These are phyloP conservation scores for Micropoecilia bifurca DNA, from an alignment of 2,797 vertebrate species.

Conservation along the genomic window DNA sequence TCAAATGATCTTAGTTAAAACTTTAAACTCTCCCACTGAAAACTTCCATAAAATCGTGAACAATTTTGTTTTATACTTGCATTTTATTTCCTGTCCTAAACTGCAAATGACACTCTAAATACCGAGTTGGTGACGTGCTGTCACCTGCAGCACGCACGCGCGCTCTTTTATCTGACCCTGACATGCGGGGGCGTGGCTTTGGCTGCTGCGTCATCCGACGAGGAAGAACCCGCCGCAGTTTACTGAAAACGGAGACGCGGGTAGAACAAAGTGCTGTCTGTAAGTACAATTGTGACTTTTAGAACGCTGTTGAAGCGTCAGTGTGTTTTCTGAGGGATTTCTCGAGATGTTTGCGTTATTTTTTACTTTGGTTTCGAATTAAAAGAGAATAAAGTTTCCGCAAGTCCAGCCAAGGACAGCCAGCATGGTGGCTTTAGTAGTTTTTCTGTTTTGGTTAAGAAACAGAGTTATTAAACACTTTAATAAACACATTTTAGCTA, in stretches of 20 bases:
- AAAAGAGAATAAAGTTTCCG: slow-evolving; percentile 36
- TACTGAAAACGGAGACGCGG: not conserved
- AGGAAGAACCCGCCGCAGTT: slow-evolving; percentile 49
- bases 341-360: accelerated
- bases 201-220: slow-evolving; percentile 55
- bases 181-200: slow-evolving; percentile 53
- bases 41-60: not conserved
- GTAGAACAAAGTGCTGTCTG: not conserved
- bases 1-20: not conserved
- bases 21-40: not conserved
- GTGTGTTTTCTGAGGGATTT: accelerated
- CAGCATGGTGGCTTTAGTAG: slow-evolving; percentile 13
- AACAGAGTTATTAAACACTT: not conserved
- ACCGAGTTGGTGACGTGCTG: not conserved
- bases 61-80: too few species aligned
- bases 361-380: accelerated
- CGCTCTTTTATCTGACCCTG: slow-evolving; percentile 52
- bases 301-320: accelerated
- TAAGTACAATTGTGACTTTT: not conserved
- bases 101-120: not conserved
- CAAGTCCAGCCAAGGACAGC: slow-evolving; percentile 62
- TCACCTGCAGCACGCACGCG: not conserved
- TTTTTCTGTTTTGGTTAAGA: not conserved
- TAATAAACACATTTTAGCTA: not conserved
- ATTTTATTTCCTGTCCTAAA: not conserved